Evolutionary conservation across 2,797 vertebrate genomes (phyloP).

Genomic region (Etheostoma perlongum): DNA sequence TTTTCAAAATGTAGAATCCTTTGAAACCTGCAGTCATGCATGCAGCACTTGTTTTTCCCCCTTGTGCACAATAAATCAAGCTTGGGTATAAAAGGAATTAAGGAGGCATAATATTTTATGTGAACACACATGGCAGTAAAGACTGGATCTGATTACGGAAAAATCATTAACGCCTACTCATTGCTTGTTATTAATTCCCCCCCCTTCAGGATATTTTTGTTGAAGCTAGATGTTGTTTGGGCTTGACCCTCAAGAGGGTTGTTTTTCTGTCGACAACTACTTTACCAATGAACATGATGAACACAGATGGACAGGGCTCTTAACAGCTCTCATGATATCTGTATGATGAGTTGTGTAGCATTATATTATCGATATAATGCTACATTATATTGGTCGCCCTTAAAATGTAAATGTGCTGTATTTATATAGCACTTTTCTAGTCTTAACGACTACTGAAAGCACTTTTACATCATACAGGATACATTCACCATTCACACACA

Average conservation of each 20-base stretch:
- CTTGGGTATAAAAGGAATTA: neutral
- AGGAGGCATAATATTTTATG: neutral
- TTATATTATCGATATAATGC: neutral
- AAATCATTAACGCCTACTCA: constrained; percentile 14
- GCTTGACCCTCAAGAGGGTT: neutral
- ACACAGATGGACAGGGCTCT: neutral
- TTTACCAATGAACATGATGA: neutral
- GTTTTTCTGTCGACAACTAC: neutral
- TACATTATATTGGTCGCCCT: neutral
- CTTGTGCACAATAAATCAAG: neutral
- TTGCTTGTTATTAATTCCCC: neutral
- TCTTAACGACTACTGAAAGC: no score
- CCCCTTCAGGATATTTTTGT: neutral
- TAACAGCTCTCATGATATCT: neutral
- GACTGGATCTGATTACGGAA: constrained; percentile 3
- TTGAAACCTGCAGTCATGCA: neutral
- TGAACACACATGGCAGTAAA: neutral
- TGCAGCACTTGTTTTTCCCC: neutral
- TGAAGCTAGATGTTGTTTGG: constrained; percentile 20
- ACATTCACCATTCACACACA: no score
- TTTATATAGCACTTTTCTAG: no score
- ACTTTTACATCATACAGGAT: no score
- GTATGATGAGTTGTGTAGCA: constrained; percentile 1
- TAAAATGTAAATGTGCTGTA: no score
- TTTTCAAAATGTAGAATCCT: neutral